Conservation (phyloP, 2,888 invertebrate genomes). For the Petrophora chlorosata region DNA sequence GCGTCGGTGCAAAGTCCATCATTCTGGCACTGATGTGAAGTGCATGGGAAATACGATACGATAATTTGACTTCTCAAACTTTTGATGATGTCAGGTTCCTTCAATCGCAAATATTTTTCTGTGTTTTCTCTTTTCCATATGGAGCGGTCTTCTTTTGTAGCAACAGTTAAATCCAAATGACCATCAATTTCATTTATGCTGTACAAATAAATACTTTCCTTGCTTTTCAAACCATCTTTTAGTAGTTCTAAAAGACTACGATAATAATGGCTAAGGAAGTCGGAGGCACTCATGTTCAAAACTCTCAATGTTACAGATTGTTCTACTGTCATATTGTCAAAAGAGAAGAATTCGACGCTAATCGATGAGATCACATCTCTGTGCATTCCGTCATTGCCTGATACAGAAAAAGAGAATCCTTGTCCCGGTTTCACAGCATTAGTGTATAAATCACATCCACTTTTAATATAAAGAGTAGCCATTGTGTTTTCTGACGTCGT, state of each 20-base stretch:
- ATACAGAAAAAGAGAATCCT: constrained; percentile 90
- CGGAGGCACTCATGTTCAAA: constrained; percentile 87
- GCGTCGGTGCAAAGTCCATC: constrained; percentile 90
- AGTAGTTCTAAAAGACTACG: constrained; percentile 88
- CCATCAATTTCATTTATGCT: constrained; percentile 87
- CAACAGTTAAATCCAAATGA: constrained; percentile 88
- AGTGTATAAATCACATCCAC: constrained; percentile 91
- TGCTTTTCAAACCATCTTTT: constrained; percentile 85
- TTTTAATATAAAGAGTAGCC: constrained; percentile 87
- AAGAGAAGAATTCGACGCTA: constrained; percentile 91
- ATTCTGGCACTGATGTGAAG: constrained; percentile 89
- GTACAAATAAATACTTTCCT: constrained; percentile 87
- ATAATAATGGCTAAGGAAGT: constrained; percentile 91
- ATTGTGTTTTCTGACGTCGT: constrained; percentile 83
- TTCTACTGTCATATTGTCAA: constrained; percentile 91
- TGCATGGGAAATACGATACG: constrained; percentile 92
- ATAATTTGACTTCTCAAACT: constrained; percentile 85
- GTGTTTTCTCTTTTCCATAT: constrained; percentile 87
- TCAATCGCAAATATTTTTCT: constrained; percentile 85
- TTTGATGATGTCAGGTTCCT: constrained; percentile 85
- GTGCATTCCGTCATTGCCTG: constrained; percentile 95
- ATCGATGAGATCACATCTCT: constrained; percentile 94
- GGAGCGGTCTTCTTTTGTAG: constrained; percentile 83
- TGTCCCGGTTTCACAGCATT: constrained; percentile 88
- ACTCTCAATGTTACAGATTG: constrained; percentile 92